Base-by-base conservation (phyloP, 2,797 vertebrate species). In the Megalops cyprinoides region DNA sequence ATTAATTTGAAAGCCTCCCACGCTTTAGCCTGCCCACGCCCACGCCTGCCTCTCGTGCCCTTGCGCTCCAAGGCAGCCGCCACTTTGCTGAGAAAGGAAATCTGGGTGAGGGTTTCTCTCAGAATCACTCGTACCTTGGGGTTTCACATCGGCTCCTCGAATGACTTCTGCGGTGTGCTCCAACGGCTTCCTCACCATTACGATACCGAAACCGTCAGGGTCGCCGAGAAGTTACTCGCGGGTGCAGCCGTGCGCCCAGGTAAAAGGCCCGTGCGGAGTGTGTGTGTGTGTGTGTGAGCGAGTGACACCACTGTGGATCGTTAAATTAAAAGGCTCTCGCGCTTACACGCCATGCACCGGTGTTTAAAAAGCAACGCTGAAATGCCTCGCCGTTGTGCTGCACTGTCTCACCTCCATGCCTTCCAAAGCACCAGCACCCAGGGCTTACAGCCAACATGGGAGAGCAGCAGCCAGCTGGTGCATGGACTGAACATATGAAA, bases 71-170 rank as follows among this genome's bases (percentile, higher is more conserved):
- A 25, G 9, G 58, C 34, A 37, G 51, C 34, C 20, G 58, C 48
- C 62, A 44, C 58, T 53, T 4, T 12, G 55, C 53, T 6, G 4
- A 34, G 10, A 34, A 10, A 74, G 71, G 39, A 75, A 60, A 74
- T 14, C 39, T 44, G 71, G 49, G 25, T n/a, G 4, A 37, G 44
- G 65, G 37, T 31, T 60, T 49, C 79, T 80, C 71, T 74, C 79
- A 48, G 55, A 80, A 74, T 80, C n/a, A 80, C 37, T 80, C 71
- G 18, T 14, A 34, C 23, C 34, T 25, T 31, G 9, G 9, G 12
- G 37, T 79, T 74, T 79, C 37, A 58, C 37, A 23, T 0, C 34
- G 56, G 31, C 48, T 73, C 67, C 77, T 79, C 15, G 78, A 73
- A 23, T 53, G 9, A 79, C 31, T 79, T 46, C 44, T 55, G 78